These are phyloP conservation scores for Chelonia mydas DNA, from an alignment of 2,797 vertebrate genomes.

Conservation along the genomic window DNA sequence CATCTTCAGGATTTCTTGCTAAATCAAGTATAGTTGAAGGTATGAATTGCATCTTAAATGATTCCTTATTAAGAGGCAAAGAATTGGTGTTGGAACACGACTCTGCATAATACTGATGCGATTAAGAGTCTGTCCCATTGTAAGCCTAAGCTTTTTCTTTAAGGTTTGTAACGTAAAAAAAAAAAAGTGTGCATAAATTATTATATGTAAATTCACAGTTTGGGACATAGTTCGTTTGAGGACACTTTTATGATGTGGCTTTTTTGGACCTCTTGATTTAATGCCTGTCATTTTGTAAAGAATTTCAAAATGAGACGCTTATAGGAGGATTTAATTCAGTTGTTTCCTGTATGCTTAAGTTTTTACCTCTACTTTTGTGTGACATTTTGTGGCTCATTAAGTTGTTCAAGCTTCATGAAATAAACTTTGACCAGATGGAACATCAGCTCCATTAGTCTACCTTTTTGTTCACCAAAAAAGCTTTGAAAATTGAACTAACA, in stretches of 20 bases:
- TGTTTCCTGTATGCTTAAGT: background rate
- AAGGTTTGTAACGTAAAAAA: background rate
- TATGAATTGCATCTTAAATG: constrained; percentile 66
- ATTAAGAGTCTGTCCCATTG: background rate
- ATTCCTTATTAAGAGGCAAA: background rate
- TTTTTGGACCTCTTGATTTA: background rate
- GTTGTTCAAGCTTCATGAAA: background rate
- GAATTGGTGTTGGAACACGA: background rate
- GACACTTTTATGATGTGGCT: background rate
- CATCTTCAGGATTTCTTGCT: constrained; percentile 93
- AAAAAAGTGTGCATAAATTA: background rate
- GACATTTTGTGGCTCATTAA: background rate
- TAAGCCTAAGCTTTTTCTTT: background rate
- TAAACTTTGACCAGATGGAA: background rate
- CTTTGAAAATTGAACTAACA: background rate
- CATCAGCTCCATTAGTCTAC: background rate
- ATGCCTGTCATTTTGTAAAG: background rate
- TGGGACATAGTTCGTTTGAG: background rate
- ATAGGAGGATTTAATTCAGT: background rate
- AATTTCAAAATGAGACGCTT: background rate
- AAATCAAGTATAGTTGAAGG: constrained; percentile 98
- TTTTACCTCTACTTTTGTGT: background rate
- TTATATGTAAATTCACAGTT: background rate
- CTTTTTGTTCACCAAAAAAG: background rate
- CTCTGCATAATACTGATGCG: background rate